Base-by-base conservation (phyloP, 2,797 vertebrate genomes). In the Champsocephalus esox region DNA sequence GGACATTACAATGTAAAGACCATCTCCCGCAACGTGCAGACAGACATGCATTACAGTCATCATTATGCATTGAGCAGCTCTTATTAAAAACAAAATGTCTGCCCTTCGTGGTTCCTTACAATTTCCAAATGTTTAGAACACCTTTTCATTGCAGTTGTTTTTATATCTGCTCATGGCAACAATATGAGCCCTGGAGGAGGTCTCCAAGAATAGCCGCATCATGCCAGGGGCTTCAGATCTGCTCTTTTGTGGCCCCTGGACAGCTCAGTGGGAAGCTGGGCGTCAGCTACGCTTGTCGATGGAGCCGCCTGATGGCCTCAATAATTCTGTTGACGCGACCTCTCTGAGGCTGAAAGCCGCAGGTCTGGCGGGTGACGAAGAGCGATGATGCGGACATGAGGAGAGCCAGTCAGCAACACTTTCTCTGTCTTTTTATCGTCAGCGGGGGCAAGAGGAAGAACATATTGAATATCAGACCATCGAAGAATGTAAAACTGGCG, bases 271-370 rank as follows among this genome's bases (percentile, higher is more conserved):
- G 90, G 93, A 87, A 70, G 86, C 66, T 68, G 61, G 73, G 88
- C 84, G 57, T 88, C 86, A 87, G 89, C 86, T 84, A 67, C 46
- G 86, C 88, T 81, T 85, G 89, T 90, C 74, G 64, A 88, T 89
- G 80, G 69, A 86, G 77, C 77, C 56, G 66, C 86, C 86, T 86
- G 88, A 89, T 73, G 82, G 87, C 89, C 68, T 94, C 89, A 89
- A 91, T 92, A 91, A 92, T 92, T 92, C 75, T 87, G 86, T 69
- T 79, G 86, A 92, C 78, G 75, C 51, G 72, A 89, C 88, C 86
- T 85, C 83, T 81, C 87, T 32, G 70, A 65, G 48, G 81, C 83
- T 55, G 72, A 86, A 86, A 80, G 84, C 83, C 17, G 74, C 77
- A 17, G 77, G 85, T 85, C 80, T 74, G 75, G 68, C 52, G 65